Conservation (phyloP, 1,140 invertebrate genomes). For the Atta cephalotes region DNA sequence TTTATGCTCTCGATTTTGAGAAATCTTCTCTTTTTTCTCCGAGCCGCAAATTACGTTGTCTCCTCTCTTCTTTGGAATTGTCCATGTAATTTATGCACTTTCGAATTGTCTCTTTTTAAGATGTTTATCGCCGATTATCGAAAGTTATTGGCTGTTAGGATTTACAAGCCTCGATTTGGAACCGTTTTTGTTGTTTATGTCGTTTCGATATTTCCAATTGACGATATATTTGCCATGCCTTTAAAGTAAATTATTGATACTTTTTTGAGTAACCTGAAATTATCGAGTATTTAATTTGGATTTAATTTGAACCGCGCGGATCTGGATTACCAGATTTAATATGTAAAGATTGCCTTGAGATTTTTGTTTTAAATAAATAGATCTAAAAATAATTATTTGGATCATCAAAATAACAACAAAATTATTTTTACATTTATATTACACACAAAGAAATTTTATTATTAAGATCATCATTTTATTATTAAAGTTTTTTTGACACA, state of each 20-base stretch:
- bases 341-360: neutral
- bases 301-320: neutral
- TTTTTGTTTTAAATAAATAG: neutral
- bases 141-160: conserved; percentile 13
- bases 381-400: no score
- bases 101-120: neutral
- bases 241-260: conserved; percentile 5
- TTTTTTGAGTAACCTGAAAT: neutral
- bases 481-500: neutral
- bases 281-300: neutral
- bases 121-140: neutral
- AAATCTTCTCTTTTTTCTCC: neutral
- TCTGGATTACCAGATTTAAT: neutral
- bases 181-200: neutral
- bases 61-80: no score
- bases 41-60: neutral
- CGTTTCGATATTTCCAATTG: neutral
- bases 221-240: neutral
- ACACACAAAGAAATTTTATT: no score
- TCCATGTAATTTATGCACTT: conserved; percentile 13
- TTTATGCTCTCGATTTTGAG: neutral
- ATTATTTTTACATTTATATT: no score
- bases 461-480: no score
- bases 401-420: no score
- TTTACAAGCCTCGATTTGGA: neutral